Evolutionary conservation across 2,113 vertebrate genomes (phyloP).

Genomic region (Prietella phreatophila): DNA sequence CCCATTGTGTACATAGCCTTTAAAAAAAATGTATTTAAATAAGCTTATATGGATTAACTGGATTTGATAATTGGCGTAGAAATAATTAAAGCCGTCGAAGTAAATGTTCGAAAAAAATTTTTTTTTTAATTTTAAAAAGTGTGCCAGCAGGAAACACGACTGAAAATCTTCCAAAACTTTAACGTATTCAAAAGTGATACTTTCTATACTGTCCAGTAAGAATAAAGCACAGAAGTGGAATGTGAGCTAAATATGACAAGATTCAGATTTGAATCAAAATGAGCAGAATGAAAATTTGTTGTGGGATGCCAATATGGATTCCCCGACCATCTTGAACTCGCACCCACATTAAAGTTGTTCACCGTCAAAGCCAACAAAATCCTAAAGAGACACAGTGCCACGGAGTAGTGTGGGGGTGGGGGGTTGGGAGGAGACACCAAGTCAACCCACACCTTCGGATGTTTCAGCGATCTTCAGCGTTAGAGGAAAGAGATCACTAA

Average conservation of each 20-base stretch:
- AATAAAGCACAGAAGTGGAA: conserved; percentile 22
- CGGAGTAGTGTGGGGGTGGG: not conserved
- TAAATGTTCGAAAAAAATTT: not conserved
- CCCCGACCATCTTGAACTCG: not conserved
- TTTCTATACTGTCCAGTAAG: not conserved
- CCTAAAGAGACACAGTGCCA: not conserved
- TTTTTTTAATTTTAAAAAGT: too few relatives aligned
- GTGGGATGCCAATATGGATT: not conserved
- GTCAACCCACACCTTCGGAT: not conserved
- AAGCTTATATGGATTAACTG: not conserved
- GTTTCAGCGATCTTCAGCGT: not conserved
- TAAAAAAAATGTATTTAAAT: not conserved
- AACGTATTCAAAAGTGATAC: not conserved
- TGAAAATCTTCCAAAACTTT: not conserved
- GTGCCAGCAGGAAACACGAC: too few relatives aligned
- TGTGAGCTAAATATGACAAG: not conserved
- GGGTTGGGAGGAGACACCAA: not conserved
- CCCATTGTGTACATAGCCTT: not conserved
- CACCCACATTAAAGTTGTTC: not conserved
- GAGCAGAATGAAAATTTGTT: not conserved
- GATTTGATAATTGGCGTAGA: not conserved
- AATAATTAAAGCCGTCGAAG: not conserved
- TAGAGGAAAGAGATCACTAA: not conserved
- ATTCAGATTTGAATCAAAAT: not conserved
- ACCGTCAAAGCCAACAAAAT: not conserved